A percentile compares a stretch with the other conserved stretches of the same genome.
Evolutionary conservation across 1,140 invertebrate genomes (phyloP).

Genomic region (Sitodiplosis mosellana): DNA sequence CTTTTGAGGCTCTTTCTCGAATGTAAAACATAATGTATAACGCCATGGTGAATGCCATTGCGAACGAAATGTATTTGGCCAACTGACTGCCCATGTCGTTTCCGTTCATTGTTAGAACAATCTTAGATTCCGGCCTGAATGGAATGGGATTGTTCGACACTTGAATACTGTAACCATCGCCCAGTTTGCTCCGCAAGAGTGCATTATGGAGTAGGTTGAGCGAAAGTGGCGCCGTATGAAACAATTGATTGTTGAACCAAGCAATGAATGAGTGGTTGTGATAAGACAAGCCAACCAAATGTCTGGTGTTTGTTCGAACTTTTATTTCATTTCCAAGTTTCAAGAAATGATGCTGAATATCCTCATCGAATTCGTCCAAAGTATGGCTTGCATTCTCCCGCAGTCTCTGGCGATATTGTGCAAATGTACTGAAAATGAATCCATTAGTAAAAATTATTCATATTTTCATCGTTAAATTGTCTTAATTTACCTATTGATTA

Average conservation of each 20-base stretch:
- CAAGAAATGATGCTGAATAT: slow-evolving; percentile 14
- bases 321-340: slow-evolving; percentile 10
- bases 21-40: not conserved
- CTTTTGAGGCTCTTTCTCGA: not conserved
- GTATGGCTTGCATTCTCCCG: too few relatives aligned
- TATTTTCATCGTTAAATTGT: not conserved
- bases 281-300: too few relatives aligned
- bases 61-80: slow-evolving; percentile 41
- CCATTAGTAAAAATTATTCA: too few relatives aligned
- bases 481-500: not conserved
- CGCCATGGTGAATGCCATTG: slow-evolving; percentile 24
- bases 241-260: slow-evolving; percentile 46
- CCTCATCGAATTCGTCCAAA: too few relatives aligned
- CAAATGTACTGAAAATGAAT: too few relatives aligned
- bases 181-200: slow-evolving; percentile 32
- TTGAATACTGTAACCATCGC: slow-evolving; percentile 28
- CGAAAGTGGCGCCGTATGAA: slow-evolving; percentile 45
- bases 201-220: slow-evolving; percentile 42
- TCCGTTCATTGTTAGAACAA: slow-evolving; percentile 27
- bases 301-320: slow-evolving; percentile 13
- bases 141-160: slow-evolving; percentile 52
- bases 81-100: slow-evolving; percentile 38
- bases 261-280: too few relatives aligned
- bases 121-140: slow-evolving; percentile 16
- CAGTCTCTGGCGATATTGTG: too few relatives aligned